Evolutionary conservation across 2,888 invertebrate genomes (phyloP).

Genomic region (Seira musarum): DNA sequence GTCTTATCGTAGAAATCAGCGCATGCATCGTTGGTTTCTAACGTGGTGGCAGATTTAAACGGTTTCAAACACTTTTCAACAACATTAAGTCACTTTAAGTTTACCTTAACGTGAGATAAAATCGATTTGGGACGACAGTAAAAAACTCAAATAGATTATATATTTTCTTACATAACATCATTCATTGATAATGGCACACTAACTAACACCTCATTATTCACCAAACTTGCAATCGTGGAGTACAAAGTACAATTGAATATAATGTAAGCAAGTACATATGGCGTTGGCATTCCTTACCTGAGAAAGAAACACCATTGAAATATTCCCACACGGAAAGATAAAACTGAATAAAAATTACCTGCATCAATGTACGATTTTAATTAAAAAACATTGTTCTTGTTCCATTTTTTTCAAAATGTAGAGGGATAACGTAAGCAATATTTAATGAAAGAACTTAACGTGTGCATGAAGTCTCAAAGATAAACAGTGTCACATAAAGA

Average conservation of each 20-base stretch:
- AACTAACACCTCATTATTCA: neutral
- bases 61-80: neutral
- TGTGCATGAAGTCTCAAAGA: neutral
- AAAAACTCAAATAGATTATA: neutral
- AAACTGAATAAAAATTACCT: neutral
- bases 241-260: neutral
- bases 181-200: neutral
- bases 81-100: neutral
- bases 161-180: neutral
- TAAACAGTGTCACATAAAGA: neutral
- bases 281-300: neutral
- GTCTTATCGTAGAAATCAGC: neutral
- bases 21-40: neutral
- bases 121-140: neutral
- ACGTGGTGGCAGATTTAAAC: neutral
- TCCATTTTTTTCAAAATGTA: neutral
- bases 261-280: neutral
- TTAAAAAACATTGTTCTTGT: neutral
- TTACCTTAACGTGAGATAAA: neutral
- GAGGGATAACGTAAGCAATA: neutral
- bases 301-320: neutral
- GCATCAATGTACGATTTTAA: too few relatives aligned
- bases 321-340: neutral
- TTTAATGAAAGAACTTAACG: neutral
- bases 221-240: neutral